phyloP scores from a whole-genome alignment of 2,888 invertebrate species.

The Zaprionus bogoriensis region DNA sequence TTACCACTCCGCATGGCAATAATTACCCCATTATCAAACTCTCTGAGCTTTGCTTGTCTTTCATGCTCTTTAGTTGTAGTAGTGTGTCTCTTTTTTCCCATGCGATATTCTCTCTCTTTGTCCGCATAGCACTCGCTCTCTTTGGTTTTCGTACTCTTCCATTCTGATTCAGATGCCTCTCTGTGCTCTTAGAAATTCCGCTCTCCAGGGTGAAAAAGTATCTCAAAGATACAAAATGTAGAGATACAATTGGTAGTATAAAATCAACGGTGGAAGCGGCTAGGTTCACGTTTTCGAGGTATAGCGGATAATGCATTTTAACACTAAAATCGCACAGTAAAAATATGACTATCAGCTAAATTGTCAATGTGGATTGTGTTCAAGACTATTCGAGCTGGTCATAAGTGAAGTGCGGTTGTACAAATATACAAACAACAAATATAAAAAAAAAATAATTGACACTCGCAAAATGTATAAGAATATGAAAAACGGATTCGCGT shows the following conservation, averaged over 20 bases:
- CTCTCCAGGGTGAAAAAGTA: slow-evolving; percentile 40
- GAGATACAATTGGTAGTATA: slow-evolving; percentile 55
- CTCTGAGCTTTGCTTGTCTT: slow-evolving; percentile 11
- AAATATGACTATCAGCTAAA: too few species aligned
- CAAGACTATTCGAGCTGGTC: too few species aligned
- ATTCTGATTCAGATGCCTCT: not conserved
- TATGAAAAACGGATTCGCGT: too few species aligned
- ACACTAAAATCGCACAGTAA: not conserved
- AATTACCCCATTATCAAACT: slow-evolving; percentile 68
- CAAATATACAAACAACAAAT: too few species aligned
- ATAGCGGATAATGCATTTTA: slow-evolving; percentile 31
- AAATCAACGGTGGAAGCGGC: slow-evolving; percentile 63
- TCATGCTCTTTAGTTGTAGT: not conserved
- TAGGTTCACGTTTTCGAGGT: slow-evolving; percentile 59
- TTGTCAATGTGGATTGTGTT: too few species aligned
- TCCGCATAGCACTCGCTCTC: not conserved
- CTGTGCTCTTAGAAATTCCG: not conserved
- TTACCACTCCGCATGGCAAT: slow-evolving; percentile 76
- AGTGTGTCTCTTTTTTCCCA: not conserved
- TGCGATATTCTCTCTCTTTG: slow-evolving; percentile 4
- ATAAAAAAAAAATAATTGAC: too few species aligned
- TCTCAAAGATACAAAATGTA: slow-evolving; percentile 36
- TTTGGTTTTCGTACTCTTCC: not conserved
- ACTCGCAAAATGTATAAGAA: too few species aligned
- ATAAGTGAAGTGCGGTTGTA: too few species aligned